phyloP scores from a whole-genome alignment of 2,888 invertebrate species.

The Hymenopus coronatus region DNA sequence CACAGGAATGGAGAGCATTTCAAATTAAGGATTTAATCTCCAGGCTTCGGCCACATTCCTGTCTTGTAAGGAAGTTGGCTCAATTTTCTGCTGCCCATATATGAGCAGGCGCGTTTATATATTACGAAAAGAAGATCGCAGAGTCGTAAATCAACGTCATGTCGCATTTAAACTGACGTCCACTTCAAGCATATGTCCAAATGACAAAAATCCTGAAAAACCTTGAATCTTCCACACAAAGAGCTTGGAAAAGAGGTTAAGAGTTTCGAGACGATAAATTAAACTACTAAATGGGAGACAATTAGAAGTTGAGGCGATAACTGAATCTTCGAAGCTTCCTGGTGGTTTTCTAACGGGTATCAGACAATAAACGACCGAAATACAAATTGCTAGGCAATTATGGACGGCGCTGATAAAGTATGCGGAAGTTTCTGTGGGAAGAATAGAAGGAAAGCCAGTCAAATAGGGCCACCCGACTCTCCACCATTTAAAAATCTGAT shows the following conservation, averaged over 20 bases:
- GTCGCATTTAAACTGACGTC: neutral
- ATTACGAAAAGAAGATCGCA: neutral
- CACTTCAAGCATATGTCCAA: neutral
- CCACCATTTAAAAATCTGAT: no score
- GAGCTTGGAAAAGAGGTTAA: neutral
- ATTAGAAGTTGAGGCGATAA: neutral
- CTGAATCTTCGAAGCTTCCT: neutral
- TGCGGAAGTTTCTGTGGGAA: neutral
- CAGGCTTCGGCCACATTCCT: neutral
- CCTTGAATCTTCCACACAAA: neutral
- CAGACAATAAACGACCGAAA: neutral
- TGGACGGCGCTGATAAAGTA: neutral
- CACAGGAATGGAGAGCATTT: neutral
- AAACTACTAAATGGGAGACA: no score
- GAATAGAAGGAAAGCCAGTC: neutral
- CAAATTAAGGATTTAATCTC: neutral
- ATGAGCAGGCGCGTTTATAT: neutral
- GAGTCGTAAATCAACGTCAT: neutral
- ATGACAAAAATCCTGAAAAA: neutral
- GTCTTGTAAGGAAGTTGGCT: neutral
- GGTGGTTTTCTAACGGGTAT: neutral
- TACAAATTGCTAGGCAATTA: neutral
- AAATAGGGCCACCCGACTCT: no score
- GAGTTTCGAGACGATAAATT: neutral
- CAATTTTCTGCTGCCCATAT: neutral